Conservation (phyloP, 1,140 invertebrate species). For the Camponotus pennsylvanicus region DNA sequence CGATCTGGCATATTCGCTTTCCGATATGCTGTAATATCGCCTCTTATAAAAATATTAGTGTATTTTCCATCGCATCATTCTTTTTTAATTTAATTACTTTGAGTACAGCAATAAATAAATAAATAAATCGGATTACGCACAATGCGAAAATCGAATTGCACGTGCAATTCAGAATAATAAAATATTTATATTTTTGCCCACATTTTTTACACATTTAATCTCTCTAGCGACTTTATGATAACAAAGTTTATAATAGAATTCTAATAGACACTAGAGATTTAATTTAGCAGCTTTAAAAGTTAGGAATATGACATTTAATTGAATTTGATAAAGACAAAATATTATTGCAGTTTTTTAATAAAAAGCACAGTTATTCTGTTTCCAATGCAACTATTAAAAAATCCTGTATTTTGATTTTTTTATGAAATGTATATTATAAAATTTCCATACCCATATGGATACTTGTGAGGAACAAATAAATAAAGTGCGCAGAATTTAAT, state of each 20-base stretch:
- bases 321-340: background rate
- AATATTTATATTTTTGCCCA: background rate
- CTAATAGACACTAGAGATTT: background rate
- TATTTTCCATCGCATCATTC: background rate
- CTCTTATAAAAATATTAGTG: background rate
- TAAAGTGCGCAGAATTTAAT: background rate
- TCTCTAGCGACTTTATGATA: slow-evolving; percentile 7
- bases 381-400: background rate
- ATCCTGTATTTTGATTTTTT: background rate
- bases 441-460: background rate
- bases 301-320: background rate
- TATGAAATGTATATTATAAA: background rate
- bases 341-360: background rate
- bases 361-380: background rate
- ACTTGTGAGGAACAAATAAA: background rate
- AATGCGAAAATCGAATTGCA: no score
- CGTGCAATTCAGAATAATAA: no score
- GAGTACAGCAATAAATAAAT: background rate
- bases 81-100: background rate
- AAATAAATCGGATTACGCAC: background rate
- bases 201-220: background rate
- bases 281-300: background rate
- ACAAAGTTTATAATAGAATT: slow-evolving; percentile 1
- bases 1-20: background rate
- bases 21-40: background rate